Base-by-base conservation (phyloP, 2,797 vertebrate species). In the Cossypha dichroa region DNA sequence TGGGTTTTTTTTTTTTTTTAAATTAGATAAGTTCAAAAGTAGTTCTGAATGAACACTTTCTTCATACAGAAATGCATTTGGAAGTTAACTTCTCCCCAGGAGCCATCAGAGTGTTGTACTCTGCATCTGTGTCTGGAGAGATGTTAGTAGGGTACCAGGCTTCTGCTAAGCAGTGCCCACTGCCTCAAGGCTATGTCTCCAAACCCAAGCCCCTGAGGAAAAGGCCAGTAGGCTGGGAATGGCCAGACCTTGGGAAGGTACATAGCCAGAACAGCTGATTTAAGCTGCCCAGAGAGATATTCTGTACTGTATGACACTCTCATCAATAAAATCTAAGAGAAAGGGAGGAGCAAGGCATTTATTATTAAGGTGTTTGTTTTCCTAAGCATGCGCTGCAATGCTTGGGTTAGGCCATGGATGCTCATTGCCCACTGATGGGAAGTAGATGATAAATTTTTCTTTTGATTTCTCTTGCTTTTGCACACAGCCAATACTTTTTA, bases 221-320 rank as follows among this genome's bases (percentile, higher is more conserved):
- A n/a, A 26, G 38, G 29, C 48, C 34, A 16, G 12, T 26, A 29
- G 52, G 15, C 45, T 64, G 33, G 21, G 11, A 8, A 18, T 59
- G 46, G 22, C 25, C 33, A 41, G 15, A 40, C 22, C 4, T 1
- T 78, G 58, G 34, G 31, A 60, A 38, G 28, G 25, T 31, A 19
- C 19, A 15, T 22, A 41, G 31, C 62, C 41, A 29, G 66, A 66
- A 74, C 46, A 46, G 38, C 20, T 51, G 54, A 59, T 54, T 28
- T 10, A 33, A 20, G 36, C 46, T 78, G 45, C 29, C 9, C 13
- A 15, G 33, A 22, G 38, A 58, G 38, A 9, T 55, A 12, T 17
- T 58, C 45, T 8, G 0, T 49, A 15, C n/a, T 2, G 1, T 36
- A 8, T 9, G 21, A 51, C 1, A 0, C 5, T 10, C 59, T 72